Conservation (phyloP, 2,797 vertebrate species). For the Siniperca obscura region DNA sequence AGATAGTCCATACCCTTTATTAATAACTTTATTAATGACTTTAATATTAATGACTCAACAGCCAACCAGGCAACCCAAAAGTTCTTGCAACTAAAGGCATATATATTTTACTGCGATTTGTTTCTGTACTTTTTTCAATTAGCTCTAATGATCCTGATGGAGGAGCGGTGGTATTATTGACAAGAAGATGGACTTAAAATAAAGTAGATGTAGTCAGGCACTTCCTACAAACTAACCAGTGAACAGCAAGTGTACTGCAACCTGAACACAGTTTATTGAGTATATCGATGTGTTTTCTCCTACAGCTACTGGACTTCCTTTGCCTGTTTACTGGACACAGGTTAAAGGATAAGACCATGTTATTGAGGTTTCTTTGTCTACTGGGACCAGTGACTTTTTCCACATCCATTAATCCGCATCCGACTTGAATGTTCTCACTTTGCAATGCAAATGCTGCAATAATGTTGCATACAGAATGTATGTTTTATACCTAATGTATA, state of each 20-base stretch:
- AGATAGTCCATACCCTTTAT: not conserved
- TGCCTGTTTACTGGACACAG: constrained; percentile 24
- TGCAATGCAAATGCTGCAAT: not conserved
- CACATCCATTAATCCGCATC: constrained; percentile 18
- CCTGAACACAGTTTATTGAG: constrained; percentile 1
- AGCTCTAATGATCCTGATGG: constrained; percentile 14
- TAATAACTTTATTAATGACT: not conserved
- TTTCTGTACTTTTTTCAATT: constrained; percentile 8
- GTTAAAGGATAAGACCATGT: constrained; percentile 11
- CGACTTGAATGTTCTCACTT: constrained; percentile 15
- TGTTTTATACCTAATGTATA: not conserved
- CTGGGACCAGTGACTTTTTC: not conserved
- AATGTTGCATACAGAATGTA: not conserved
- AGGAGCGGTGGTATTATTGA: constrained; percentile 3
- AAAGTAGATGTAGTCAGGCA: not conserved
- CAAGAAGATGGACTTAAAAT: not conserved
- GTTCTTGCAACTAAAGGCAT: not conserved
- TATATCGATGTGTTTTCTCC: constrained; percentile 42
- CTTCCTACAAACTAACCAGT: not conserved
- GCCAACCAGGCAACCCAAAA: not conserved
- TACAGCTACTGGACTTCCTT: constrained; percentile 18
- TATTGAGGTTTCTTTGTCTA: not conserved
- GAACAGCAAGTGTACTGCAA: constrained; percentile 31
- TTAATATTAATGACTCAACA: not conserved
- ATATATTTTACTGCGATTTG: not conserved